These are phyloP conservation scores for Onthophagus sagittarius DNA, from an alignment of 2,888 invertebrate species.

Conservation along the genomic window DNA sequence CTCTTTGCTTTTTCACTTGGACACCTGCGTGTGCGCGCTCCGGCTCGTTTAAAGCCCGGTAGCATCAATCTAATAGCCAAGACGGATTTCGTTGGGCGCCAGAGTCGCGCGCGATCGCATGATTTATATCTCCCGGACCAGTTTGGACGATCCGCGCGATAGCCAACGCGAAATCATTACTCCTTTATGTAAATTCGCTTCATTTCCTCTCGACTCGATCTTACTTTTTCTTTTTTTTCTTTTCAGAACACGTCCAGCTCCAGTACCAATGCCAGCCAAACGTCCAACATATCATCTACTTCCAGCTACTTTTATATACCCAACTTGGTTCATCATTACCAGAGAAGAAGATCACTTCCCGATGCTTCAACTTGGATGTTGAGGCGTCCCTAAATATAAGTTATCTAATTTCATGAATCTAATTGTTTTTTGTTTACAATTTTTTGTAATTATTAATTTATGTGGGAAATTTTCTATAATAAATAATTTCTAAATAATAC, in stretches of 20 bases:
- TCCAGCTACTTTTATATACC: neutral
- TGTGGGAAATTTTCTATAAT: too few species aligned
- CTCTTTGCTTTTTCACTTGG: neutral
- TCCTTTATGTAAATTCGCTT: slow-evolving; percentile 16
- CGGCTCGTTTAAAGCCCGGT: slow-evolving; percentile 35
- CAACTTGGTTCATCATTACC: neutral
- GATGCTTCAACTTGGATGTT: neutral
- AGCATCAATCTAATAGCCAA: slow-evolving; percentile 43
- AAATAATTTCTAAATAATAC: too few species aligned
- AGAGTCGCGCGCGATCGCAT: slow-evolving; percentile 35
- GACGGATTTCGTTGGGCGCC: slow-evolving; percentile 42
- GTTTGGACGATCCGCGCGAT: slow-evolving; percentile 21
- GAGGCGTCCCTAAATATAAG: neutral
- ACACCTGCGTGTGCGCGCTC: slow-evolving; percentile 1
- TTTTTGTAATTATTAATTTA: too few species aligned
- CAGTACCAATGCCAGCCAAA: neutral
- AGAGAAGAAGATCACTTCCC: neutral
- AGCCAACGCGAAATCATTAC: slow-evolving; percentile 26
- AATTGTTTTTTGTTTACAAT: too few species aligned
- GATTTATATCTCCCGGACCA: slow-evolving; percentile 33
- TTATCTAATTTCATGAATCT: too few species aligned
- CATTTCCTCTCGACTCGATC: slow-evolving; percentile 9
- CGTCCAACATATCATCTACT: neutral
- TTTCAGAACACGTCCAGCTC: neutral
- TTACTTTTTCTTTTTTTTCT: neutral